A percentile compares a stretch with the other conserved stretches of the same genome.
Conservation (phyloP, 2,888 invertebrate species). For the Nowickia ferox region DNA sequence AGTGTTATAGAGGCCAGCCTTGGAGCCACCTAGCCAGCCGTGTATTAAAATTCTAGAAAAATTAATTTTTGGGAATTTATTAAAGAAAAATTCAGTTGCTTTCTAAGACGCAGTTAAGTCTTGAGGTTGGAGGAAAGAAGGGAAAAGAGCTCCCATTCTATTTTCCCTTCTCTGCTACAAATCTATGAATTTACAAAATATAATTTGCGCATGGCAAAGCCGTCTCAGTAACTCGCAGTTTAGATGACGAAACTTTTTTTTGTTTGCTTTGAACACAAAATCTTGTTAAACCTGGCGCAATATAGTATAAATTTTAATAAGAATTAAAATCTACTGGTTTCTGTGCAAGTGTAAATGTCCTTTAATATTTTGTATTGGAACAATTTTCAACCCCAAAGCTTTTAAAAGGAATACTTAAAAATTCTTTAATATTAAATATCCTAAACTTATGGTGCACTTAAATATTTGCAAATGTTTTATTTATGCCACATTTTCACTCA, state of each 20-base stretch:
- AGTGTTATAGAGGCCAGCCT: conserved; percentile 77
- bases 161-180: no score
- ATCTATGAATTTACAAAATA: no score
- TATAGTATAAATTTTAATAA: no score
- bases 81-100: not conserved
- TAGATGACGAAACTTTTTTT: no score
- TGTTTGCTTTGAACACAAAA: no score
- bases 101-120: no score
- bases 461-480: conserved; percentile 39
- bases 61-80: not conserved
- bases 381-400: conserved; percentile 6
- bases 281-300: no score
- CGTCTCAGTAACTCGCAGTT: no score
- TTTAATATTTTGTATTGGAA: not conserved
- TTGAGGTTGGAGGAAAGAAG: no score
- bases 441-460: conserved; percentile 22
- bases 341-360: no score
- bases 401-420: conserved; percentile 9
- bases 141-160: no score
- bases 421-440: conserved; percentile 26
- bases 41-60: conserved; percentile 79
- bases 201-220: no score
- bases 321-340: not conserved
- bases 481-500: conserved; percentile 25
- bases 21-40: conserved; percentile 80